These are phyloP conservation scores for Cebidichthys violaceus DNA, from an alignment of 2,113 vertebrate genomes.

Conservation along the genomic window DNA sequence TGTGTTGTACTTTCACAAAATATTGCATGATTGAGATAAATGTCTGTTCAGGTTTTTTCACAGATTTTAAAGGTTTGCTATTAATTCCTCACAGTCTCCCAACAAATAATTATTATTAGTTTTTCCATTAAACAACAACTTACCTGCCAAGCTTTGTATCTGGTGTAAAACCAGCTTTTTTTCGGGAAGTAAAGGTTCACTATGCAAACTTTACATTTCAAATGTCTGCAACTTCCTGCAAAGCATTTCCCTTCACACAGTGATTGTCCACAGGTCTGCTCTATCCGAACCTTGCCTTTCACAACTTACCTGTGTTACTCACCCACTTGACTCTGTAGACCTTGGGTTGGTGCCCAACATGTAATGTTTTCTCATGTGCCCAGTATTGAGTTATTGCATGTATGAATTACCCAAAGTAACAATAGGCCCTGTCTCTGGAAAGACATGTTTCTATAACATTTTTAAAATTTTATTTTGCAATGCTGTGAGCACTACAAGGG, in stretches of 20 bases:
- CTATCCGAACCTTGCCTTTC: background rate
- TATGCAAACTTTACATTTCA: background rate
- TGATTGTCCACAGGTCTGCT: background rate
- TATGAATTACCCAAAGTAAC: background rate
- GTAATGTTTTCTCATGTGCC: background rate
- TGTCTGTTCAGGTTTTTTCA: background rate
- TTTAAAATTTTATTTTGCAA: background rate
- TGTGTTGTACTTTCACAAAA: background rate
- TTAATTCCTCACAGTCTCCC: background rate
- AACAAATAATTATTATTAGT: background rate
- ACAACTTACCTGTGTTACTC: background rate
- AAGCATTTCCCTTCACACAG: background rate
- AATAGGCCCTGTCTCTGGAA: background rate
- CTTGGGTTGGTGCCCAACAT: too few species aligned
- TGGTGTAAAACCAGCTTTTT: background rate
- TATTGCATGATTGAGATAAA: background rate
- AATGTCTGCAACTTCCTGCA: background rate
- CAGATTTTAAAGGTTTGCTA: slow-evolving; percentile 12
- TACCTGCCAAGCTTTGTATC: background rate
- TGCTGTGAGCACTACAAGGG: background rate
- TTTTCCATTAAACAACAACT: background rate
- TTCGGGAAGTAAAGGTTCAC: background rate
- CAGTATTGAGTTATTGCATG: background rate
- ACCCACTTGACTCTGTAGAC: background rate
- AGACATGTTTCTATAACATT: background rate